Conservation (phyloP, 2,797 vertebrate genomes). For the Chaenodraco wilsoni region DNA sequence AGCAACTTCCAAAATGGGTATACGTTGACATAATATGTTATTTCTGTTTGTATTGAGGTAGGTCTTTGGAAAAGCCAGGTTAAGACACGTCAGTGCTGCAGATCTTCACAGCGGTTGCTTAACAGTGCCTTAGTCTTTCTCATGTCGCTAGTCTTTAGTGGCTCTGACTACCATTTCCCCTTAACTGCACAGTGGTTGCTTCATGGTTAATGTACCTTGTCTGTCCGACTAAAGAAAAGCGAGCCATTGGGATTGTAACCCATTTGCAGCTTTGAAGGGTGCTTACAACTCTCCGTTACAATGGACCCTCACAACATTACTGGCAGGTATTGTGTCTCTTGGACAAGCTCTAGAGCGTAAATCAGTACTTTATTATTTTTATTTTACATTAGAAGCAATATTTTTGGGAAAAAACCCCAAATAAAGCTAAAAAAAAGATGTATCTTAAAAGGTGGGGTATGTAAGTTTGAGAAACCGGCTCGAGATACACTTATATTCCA, state of each 20-base stretch:
- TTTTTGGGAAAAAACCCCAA: too few species aligned
- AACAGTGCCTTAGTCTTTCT: not conserved
- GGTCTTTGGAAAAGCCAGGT: too few species aligned
- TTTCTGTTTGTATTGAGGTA: too few species aligned
- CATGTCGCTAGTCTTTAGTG: slow-evolving; percentile 4
- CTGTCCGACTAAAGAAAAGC: not conserved
- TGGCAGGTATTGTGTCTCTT: not conserved
- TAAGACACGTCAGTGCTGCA: not conserved
- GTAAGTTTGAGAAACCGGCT: too few species aligned
- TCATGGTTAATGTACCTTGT: slow-evolving; percentile 14
- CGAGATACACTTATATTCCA: too few species aligned
- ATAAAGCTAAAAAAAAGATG: too few species aligned
- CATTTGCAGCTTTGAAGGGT: not conserved
- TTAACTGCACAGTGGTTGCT: not conserved
- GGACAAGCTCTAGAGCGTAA: too few species aligned
- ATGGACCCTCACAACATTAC: not conserved
- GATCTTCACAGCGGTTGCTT: not conserved
- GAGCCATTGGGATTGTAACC: too few species aligned
- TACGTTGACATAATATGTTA: not conserved
- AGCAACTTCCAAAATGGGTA: not conserved
- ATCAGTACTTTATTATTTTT: too few species aligned
- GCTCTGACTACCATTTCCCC: slow-evolving; percentile 15
- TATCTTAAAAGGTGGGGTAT: too few species aligned
- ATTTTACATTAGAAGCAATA: too few species aligned
- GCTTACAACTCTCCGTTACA: slow-evolving; percentile 5